Evolutionary conservation across 64 coral and sea anemone genomes (phyloP), one percentile per base, ranked within the genome.

Genomic region (Montipora efflorescens): DNA sequence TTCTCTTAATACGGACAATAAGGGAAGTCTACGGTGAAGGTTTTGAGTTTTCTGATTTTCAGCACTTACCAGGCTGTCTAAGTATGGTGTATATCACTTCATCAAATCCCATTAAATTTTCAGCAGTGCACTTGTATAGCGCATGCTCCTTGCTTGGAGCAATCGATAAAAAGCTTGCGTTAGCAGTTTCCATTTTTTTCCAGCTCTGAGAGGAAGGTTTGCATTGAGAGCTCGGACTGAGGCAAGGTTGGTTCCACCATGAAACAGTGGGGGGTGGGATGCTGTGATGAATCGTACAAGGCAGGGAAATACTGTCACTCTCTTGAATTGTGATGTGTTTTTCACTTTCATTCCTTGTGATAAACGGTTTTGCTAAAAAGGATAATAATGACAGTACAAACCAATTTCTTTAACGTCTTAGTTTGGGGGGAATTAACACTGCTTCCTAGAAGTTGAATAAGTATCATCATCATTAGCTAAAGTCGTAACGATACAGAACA

Each of bases 101-200:
- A 25, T 92, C 90, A 36, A 62, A 19, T 11, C 90, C 90, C 7
- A 75, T 13, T 6, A 47, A 45, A 71, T 92, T 92, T n/a, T 28
- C 43, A 53, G 90, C 90, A 15, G 67, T 74, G 15, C 90, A 92
- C 79, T 83, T 92, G 67, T 83, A 92, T n/a, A 92, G 81, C 44
- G 22, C 70, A 71, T 79, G 80, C 47, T 76, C 21, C 25, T 83
- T 70, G 61, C 12, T 72, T 76, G 90, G 79, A 5, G 90, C 50
- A n/a, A 80, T 74, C 47, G 59, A 16, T 43, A 61, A 28, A 13
- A 76, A 90, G 75, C 61, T 52, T 53, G 77, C 43, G 13, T 79
- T 15, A 57, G 48, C 52, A 74, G 58, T 74, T 53, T 48, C 45
- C 77, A 79, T n/a, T 79, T 47, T 84, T 83, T 43, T 53, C 78